Conservation (phyloP, 2,888 invertebrate species). For the Heliconius sara region DNA sequence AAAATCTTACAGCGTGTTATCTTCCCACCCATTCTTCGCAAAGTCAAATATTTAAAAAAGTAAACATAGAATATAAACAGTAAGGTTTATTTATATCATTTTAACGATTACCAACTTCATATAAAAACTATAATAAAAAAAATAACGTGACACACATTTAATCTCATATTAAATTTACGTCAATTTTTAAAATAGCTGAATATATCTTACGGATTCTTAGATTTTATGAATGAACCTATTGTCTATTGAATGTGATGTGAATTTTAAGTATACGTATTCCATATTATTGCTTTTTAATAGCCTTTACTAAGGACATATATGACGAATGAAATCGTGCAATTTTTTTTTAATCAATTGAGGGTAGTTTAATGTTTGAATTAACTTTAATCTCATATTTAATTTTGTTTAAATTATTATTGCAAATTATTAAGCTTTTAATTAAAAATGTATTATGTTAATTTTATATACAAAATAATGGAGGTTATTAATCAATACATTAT, state of each 20-base stretch:
- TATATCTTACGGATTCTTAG: constrained; percentile 46
- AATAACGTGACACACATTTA: constrained; percentile 39
- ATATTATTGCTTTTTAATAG: constrained; percentile 33
- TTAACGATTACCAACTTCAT: not conserved
- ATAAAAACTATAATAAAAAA: constrained; percentile 31
- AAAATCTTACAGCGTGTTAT: too few relatives aligned
- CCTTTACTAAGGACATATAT: constrained; percentile 35
- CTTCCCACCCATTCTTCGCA: too few relatives aligned
- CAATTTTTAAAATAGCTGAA: constrained; percentile 32
- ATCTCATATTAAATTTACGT: constrained; percentile 21
- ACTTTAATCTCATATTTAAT: not conserved
- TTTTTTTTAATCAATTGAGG: constrained; percentile 15
- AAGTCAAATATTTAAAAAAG: not conserved
- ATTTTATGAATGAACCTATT: constrained; percentile 70
- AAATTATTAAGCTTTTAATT: not conserved
- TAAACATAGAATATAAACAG: not conserved
- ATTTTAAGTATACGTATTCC: constrained; percentile 40
- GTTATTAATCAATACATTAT: too few relatives aligned
- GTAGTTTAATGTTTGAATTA: not conserved
- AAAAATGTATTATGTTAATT: not conserved
- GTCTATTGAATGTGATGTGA: constrained; percentile 50
- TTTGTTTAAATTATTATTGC: not conserved
- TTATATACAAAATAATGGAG: too few relatives aligned
- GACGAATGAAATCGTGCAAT: constrained; percentile 24
- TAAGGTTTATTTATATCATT: not conserved